phyloP scores from a whole-genome alignment of 2,888 invertebrate genomes.

The Epistrophe grossulariae region DNA sequence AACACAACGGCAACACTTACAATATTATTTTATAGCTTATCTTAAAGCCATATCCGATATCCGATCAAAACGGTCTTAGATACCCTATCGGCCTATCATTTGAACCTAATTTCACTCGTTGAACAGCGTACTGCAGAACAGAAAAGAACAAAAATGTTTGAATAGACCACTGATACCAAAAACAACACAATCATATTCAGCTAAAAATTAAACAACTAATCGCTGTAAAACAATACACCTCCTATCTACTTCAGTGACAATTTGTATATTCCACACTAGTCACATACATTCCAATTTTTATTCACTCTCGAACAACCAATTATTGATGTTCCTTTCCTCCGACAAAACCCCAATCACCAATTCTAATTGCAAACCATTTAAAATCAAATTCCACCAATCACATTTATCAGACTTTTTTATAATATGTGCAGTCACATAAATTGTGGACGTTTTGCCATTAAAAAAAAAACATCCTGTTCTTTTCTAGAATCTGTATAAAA shows the following conservation, averaged over 20 bases:
- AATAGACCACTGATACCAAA: no score
- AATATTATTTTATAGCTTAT: no score
- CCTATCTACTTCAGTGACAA: neutral
- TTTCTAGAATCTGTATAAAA: constrained; percentile 16
- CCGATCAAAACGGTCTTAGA: no score
- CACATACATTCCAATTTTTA: constrained; percentile 35
- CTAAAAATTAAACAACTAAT: no score
- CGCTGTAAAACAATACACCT: no score
- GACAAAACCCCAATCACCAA: constrained; percentile 51
- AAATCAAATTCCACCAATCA: constrained; percentile 67
- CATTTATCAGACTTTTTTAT: constrained; percentile 68
- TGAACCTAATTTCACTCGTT: no score
- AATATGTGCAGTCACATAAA: constrained; percentile 68
- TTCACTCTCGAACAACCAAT: constrained; percentile 50
- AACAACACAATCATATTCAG: no score
- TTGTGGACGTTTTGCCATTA: constrained; percentile 52
- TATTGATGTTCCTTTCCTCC: constrained; percentile 65
- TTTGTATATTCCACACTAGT: constrained; percentile 54
- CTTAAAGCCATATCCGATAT: no score
- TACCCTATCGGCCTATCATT: no score
- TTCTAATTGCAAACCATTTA: constrained; percentile 68
- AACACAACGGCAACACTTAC: no score
- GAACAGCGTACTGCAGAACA: no score
- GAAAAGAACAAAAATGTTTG: no score
- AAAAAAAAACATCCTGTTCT: constrained; percentile 64